A percentile compares a stretch with the other conserved stretches of the same genome.
phyloP scores from a whole-genome alignment of 2,797 vertebrate genomes.

The Gymnodraco acuticeps region DNA sequence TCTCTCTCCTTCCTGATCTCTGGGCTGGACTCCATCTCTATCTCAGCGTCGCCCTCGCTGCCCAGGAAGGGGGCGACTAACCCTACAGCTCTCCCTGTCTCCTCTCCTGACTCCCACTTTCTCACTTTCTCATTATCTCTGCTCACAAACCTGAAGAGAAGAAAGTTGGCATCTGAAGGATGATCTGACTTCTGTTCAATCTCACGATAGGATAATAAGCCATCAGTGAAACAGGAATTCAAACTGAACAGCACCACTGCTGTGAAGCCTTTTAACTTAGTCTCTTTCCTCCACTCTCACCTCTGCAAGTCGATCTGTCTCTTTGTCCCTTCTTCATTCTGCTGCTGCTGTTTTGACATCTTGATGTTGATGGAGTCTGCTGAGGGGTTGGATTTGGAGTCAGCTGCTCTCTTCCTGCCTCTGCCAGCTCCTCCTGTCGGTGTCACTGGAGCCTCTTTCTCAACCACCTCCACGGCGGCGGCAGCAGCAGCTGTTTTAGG shows the following conservation, averaged over 20 bases:
- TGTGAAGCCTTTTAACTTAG: background rate
- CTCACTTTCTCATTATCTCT: constrained; percentile 19
- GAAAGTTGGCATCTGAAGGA: constrained; percentile 1
- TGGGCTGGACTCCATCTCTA: constrained; percentile 86
- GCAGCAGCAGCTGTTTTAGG: constrained; percentile 86
- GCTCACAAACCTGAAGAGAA: constrained; percentile 42
- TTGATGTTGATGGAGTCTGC: constrained; percentile 93
- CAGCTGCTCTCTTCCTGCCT: constrained; percentile 93
- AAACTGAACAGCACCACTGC: background rate
- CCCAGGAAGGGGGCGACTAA: constrained; percentile 65
- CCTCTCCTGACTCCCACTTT: constrained; percentile 18
- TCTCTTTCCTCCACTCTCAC: constrained; percentile 69
- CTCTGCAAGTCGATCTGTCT: constrained; percentile 98
- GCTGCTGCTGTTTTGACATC: constrained; percentile 95
- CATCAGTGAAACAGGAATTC: background rate
- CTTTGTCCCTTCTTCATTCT: constrained; percentile 92
- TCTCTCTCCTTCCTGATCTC: constrained; percentile 58
- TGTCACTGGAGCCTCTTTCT: constrained; percentile 85
- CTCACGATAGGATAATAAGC: background rate
- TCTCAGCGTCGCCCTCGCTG: constrained; percentile 86
- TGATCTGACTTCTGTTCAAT: background rate
- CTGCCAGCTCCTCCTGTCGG: constrained; percentile 83
- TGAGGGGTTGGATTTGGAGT: constrained; percentile 82
- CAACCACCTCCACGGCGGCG: constrained; percentile 49
- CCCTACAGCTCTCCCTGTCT: constrained; percentile 47